Base-by-base conservation (phyloP, 2,797 vertebrate species). In the Glossophaga mutica region DNA sequence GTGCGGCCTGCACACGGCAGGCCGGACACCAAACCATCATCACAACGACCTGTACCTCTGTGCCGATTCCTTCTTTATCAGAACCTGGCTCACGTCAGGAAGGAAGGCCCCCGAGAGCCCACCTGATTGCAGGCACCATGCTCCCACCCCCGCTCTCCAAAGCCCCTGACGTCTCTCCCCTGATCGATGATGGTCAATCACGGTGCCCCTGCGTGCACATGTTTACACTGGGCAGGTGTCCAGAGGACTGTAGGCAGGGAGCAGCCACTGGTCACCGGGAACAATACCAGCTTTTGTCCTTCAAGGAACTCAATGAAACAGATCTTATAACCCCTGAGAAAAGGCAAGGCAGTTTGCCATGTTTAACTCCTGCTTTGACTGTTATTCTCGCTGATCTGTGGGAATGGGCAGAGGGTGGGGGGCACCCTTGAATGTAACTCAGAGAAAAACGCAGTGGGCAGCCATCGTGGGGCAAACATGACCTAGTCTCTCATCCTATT, bases 281-380 rank as follows among this genome's bases (percentile, higher is more conserved):
- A 82, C 48, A 74, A 73, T n/a, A 42, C 82, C 32, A 50, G 26
- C 29, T 70, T 77, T 82, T 82, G 81, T 87, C 73, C 88, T 76
- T 87, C 55, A 68, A 74, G 26, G 34, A 86, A 83, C 26, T 34
- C 52, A 48, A 19, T 42, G 91, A 42, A 94, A 94, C 50, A 68
- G 22, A n/a, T 85, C n/a, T 57, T 46, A 18, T n/a, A 50, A 29
- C 34, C 39, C 71, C 32, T 18, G 50, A 92, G 42, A 55, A 92
- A 68, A 21, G 39, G 24, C 65, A 34, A 19, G 18, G 34, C 79
- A 50, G 59, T 32, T 76, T 71, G 59, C 37, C n/a, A 42, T 87
- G 62, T 92, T 91, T 68, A 59, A 62, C n/a, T 42, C 32, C 78
- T 8, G 2, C 90, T 18, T 5, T 5, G 2, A 37, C 44, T 70